phyloP scores from a whole-genome alignment of 2,888 invertebrate genomes.

The Gastrophysa polygoni region DNA sequence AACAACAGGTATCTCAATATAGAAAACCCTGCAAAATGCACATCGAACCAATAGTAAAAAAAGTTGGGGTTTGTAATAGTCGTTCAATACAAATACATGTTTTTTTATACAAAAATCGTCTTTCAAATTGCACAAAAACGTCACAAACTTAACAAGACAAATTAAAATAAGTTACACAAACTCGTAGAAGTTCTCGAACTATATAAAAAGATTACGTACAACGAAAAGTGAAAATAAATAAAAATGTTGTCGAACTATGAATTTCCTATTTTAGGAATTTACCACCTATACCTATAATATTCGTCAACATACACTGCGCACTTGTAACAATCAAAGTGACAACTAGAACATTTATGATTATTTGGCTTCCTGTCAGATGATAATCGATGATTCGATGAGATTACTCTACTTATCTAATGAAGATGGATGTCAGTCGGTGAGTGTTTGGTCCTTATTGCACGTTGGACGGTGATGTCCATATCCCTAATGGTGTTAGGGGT shows the following conservation, averaged over 20 bases:
- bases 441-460: constrained; percentile 61
- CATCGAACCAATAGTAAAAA: constrained; percentile 40
- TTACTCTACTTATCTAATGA: constrained; percentile 57
- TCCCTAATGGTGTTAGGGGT: constrained; percentile 57
- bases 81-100: constrained; percentile 39
- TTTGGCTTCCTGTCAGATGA: constrained; percentile 53
- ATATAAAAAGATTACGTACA: constrained; percentile 39
- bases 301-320: constrained; percentile 48
- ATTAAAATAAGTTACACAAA: constrained; percentile 37
- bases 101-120: constrained; percentile 31
- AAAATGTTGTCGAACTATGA: constrained; percentile 32
- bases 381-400: constrained; percentile 51
- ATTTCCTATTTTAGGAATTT: constrained; percentile 22
- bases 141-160: constrained; percentile 39
- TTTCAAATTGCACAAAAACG: constrained; percentile 33
- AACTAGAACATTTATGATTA: constrained; percentile 58
- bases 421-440: constrained; percentile 58
- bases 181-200: constrained; percentile 35
- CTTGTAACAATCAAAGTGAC: constrained; percentile 53
- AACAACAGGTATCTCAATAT: not conserved
- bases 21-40: constrained; percentile 8
- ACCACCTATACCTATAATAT: constrained; percentile 39
- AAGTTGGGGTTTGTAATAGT: constrained; percentile 51
- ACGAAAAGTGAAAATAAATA: constrained; percentile 42
- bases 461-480: constrained; percentile 57